phyloP scores from a whole-genome alignment of 2,113 vertebrate genomes.

The Takifugu flavidus region DNA sequence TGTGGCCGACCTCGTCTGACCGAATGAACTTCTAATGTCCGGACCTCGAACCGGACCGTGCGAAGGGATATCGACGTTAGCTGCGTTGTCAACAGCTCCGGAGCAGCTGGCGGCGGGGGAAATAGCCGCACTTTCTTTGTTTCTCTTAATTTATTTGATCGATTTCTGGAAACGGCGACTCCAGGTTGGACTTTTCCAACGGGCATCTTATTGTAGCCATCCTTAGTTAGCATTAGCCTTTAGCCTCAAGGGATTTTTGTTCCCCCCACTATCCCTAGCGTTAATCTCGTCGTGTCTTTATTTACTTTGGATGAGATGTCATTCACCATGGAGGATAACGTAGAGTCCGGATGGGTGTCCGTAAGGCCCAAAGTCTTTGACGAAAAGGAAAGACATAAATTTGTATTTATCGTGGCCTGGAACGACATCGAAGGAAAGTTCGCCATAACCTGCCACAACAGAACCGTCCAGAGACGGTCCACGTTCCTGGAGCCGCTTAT shows the following conservation, averaged over 20 bases:
- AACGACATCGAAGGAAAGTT: constrained; percentile 96
- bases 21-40: constrained; percentile 33
- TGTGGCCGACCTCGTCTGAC: constrained; percentile 4
- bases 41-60: constrained; percentile 12
- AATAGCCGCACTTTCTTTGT: constrained; percentile 49
- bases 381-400: constrained; percentile 90
- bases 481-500: constrained; percentile 75
- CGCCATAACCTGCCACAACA: constrained; percentile 95
- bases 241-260: constrained; percentile 14
- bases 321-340: constrained; percentile 86
- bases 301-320: constrained; percentile 76
- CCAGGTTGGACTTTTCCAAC: constrained; percentile 6
- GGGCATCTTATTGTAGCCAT: background rate
- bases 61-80: constrained; percentile 15
- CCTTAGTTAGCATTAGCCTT: constrained; percentile 24
- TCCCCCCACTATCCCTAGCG: background rate
- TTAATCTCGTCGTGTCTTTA: constrained; percentile 16
- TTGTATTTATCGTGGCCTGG: constrained; percentile 97
- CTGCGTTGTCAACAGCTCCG: constrained; percentile 23
- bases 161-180: background rate
- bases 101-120: constrained; percentile 33
- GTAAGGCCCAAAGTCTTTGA: constrained; percentile 91
- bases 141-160: constrained; percentile 1
- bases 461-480: constrained; percentile 86
- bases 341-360: constrained; percentile 94